phyloP scores from a whole-genome alignment of 2,797 vertebrate genomes.

The Myripristis murdjan region DNA sequence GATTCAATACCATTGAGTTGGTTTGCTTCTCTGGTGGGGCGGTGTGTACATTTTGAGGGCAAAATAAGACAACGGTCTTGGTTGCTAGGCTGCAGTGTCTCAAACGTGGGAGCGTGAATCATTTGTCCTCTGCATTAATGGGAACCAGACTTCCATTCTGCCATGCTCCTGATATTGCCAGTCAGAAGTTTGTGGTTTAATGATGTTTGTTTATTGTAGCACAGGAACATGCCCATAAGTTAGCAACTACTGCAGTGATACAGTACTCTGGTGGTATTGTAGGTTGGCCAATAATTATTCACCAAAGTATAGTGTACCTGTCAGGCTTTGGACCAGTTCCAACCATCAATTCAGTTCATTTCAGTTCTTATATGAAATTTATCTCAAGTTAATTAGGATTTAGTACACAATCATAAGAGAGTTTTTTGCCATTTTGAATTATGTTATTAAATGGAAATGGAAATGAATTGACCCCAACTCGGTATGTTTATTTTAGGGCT shows the following conservation, averaged over 20 bases:
- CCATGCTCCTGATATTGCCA: slow-evolving; percentile 8
- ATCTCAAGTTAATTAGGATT: neutral
- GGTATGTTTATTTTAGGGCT: slow-evolving; percentile 75
- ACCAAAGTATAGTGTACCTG: neutral
- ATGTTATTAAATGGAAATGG: slow-evolving; percentile 19
- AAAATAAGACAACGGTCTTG: slow-evolving; percentile 43
- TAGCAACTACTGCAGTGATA: neutral
- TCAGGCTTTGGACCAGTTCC: neutral
- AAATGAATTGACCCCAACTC: slow-evolving; percentile 18
- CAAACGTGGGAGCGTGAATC: slow-evolving; percentile 34
- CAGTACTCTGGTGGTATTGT: neutral
- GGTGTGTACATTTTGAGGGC: slow-evolving; percentile 40
- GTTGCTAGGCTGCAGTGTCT: slow-evolving; percentile 61
- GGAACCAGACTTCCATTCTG: slow-evolving; percentile 31
- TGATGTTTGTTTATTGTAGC: neutral
- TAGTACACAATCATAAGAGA: neutral
- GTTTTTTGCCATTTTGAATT: slow-evolving; percentile 13
- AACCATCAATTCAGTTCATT: neutral
- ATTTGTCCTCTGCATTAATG: slow-evolving; percentile 30
- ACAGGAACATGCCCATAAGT: neutral
- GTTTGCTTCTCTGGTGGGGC: slow-evolving; percentile 12
- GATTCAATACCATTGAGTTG: slow-evolving; percentile 2
- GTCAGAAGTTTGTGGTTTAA: neutral
- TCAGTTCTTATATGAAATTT: neutral
- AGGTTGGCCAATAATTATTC: neutral